Evolutionary conservation across 2,797 vertebrate species (phyloP), one percentile per base, ranked within the genome.

Genomic region (Myotis planiceps): DNA sequence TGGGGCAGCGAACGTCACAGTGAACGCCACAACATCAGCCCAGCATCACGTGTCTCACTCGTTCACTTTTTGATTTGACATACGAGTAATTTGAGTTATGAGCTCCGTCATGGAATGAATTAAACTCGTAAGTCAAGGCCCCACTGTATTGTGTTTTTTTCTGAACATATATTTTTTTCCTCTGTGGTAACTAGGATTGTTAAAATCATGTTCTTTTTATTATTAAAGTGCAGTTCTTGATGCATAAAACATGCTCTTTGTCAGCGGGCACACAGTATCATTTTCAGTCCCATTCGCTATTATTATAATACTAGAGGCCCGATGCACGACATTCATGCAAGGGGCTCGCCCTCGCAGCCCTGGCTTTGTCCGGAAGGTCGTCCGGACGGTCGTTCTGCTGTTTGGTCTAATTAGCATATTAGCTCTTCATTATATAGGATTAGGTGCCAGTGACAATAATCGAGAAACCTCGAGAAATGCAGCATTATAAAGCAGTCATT

Each of bases 391-490:
- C 27, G 12, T 5, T 27, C 55, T 27, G 25, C 55, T 29, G 25
- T 58, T 27, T 12, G 25, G 55, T 60, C 55, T 14, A 5, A 29
- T 60, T 12, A 13, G 25, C 25, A 27, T 2, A 27, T 12, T 27
- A 27, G 25, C 25, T 58, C 55, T 58, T 58, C 27, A 13, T 58
- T 12, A 14, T 10, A 6, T 6, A 14, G 27, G 58, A 60, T 14
- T 81, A 4, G 1, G 47, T 16, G 0, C 49, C 9, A 18, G 18
- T 10, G 45, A n/a, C 1, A 37, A 27, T 25, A 23, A 16, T 0
- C 2, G 29, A 14, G 79, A 42, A 42, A 8, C 9, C 2, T 3
- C n/a, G 10, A 12, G 29, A 6, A 18, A 12, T 0, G 9, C 4
- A 12, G 45, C 16, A 19, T 51, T 39, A 21, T 3, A 12, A 39